phyloP scores from a whole-genome alignment of 92 coral and sea anemone genomes.

The Phenganax marumi region DNA sequence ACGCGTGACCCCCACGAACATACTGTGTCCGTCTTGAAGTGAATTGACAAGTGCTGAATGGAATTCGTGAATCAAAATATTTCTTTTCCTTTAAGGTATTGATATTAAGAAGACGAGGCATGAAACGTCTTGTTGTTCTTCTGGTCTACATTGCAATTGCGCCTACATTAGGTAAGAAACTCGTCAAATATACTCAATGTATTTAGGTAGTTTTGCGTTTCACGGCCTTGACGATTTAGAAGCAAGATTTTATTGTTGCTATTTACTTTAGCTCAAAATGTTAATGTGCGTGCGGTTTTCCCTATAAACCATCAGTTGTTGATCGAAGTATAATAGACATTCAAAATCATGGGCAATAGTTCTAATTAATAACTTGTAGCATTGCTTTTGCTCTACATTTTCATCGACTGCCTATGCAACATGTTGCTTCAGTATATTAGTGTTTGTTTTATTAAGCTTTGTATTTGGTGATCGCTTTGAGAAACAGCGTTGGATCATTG shows the following conservation, averaged over 20 bases:
- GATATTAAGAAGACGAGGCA: background rate
- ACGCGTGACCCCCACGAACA: slow-evolving; percentile 11
- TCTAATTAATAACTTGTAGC: background rate
- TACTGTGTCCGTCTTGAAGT: background rate
- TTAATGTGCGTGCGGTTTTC: no score
- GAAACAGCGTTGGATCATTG: background rate
- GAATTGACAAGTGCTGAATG: background rate
- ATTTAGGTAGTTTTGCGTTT: background rate
- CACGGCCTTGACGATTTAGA: background rate
- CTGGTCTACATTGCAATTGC: background rate
- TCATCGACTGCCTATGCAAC: slow-evolving; percentile 10
- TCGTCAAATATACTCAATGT: background rate
- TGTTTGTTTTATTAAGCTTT: slow-evolving; percentile 11
- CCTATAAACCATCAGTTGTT: no score
- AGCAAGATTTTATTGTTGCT: no score
- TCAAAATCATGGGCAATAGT: background rate
- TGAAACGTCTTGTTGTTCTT: background rate
- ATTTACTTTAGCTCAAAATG: no score
- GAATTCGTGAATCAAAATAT: background rate
- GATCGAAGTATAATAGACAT: no score
- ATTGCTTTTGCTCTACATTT: background rate
- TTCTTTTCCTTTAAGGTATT: background rate
- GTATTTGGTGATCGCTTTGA: background rate
- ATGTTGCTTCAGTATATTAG: background rate
- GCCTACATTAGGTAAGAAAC: slow-evolving; percentile 15